phyloP scores from a whole-genome alignment of 2,888 invertebrate species.

The Pterostichus madidus region DNA sequence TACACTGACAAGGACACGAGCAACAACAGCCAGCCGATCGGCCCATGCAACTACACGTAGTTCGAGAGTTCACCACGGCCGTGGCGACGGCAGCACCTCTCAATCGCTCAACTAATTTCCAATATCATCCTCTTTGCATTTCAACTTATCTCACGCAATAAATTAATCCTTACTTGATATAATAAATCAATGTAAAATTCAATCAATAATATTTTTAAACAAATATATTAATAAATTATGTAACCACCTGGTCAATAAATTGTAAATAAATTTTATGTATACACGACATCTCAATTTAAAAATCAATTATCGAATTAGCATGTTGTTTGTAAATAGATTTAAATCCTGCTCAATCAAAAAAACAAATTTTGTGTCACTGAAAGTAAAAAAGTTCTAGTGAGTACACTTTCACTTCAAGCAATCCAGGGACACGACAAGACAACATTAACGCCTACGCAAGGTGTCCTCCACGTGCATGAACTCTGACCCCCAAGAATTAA shows the following conservation, averaged over 20 bases:
- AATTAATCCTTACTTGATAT: not conserved
- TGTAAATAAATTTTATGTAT: not conserved
- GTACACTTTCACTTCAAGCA: constrained; percentile 52
- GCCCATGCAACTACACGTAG: constrained; percentile 25
- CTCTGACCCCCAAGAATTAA: constrained; percentile 54
- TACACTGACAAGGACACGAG: constrained; percentile 61
- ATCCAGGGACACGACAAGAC: constrained; percentile 50
- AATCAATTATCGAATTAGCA: constrained; percentile 36
- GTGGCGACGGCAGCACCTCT: constrained; percentile 40
- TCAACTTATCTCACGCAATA: not conserved
- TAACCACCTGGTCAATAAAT: constrained; percentile 5
- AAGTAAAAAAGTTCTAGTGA: constrained; percentile 1
- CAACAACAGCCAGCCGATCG: constrained; percentile 23
- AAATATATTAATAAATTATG: not conserved
- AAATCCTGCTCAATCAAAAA: not conserved
- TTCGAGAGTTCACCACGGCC: constrained; percentile 58
- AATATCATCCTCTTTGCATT: not conserved
- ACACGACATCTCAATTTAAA: constrained; percentile 1
- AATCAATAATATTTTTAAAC: not conserved
- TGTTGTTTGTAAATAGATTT: not conserved
- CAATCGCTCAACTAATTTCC: constrained; percentile 18
- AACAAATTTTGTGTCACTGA: constrained; percentile 17
- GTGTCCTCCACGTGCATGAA: constrained; percentile 54
- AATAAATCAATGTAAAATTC: not conserved
- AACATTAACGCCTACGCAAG: constrained; percentile 46